Evolutionary conservation across 1,140 invertebrate species (phyloP).

Genomic region (Caenorhabditis briggsae): DNA sequence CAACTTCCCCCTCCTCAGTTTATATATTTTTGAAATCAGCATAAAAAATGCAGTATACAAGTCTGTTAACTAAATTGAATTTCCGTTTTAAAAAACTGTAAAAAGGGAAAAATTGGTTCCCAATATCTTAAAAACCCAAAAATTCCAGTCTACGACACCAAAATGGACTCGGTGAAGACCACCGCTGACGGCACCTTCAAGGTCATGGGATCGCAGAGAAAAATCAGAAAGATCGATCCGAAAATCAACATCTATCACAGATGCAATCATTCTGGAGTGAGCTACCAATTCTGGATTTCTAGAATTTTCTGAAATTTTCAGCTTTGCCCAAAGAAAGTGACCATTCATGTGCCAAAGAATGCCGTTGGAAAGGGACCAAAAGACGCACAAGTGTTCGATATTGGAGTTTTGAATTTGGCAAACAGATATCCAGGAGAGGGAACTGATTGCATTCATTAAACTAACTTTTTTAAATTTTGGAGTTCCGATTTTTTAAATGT

Average conservation of each 20-base stretch:
- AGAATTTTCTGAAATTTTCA: neutral
- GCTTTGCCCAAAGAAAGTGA: slow-evolving; percentile 39
- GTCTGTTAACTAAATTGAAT: too few relatives aligned
- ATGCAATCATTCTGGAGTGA: slow-evolving; percentile 72
- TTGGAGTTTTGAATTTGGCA: slow-evolving; percentile 16
- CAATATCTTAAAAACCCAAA: neutral
- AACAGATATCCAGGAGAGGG: slow-evolving; percentile 43
- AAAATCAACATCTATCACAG: slow-evolving; percentile 76
- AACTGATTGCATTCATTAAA: slow-evolving; percentile 48
- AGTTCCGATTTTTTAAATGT: too few relatives aligned
- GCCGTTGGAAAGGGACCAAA: slow-evolving; percentile 20
- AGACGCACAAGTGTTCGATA: slow-evolving; percentile 10
- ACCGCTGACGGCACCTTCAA: slow-evolving; percentile 71
- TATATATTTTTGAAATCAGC: too few relatives aligned
- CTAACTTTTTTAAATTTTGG: neutral
- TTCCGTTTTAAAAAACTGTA: too few relatives aligned
- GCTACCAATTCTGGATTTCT: neutral
- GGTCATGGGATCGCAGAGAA: slow-evolving; percentile 72
- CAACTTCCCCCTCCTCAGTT: too few relatives aligned
- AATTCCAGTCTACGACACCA: slow-evolving; percentile 71
- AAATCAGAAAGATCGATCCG: slow-evolving; percentile 74
- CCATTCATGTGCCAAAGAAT: slow-evolving; percentile 38
- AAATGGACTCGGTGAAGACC: slow-evolving; percentile 72
- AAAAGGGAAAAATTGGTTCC: too few relatives aligned
- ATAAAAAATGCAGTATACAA: too few relatives aligned